A percentile compares a stretch with the other conserved stretches of the same genome.
phyloP scores from a whole-genome alignment of 2,113 vertebrate species.

The Megaleporinus macrocephalus region DNA sequence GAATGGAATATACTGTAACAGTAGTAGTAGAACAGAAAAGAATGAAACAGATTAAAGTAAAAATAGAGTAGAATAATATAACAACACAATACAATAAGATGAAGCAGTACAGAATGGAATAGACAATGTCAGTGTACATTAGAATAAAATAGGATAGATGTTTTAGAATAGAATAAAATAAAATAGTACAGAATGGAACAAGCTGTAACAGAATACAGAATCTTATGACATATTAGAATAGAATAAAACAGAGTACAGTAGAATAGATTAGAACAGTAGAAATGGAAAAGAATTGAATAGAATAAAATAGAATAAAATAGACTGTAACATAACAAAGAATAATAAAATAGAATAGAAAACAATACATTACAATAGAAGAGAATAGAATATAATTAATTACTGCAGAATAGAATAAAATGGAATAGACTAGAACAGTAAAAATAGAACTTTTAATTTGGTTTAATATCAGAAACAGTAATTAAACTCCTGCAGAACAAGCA shows the following conservation, averaged over 20 bases:
- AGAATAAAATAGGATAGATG: background rate
- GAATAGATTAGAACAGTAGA: background rate
- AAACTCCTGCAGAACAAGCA: too few species aligned
- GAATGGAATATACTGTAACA: too few species aligned
- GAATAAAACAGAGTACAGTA: background rate
- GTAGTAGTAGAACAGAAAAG: too few species aligned
- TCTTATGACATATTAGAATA: background rate
- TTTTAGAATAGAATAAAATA: background rate
- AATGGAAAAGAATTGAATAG: background rate
- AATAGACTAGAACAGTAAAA: too few species aligned
- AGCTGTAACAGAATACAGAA: background rate
- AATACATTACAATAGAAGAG: too few species aligned
- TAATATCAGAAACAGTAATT: background rate
- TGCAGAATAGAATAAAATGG: too few species aligned
- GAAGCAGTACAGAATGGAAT: background rate
- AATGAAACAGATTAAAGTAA: too few species aligned
- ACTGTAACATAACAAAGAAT: background rate
- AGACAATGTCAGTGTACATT: background rate
- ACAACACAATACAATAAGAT: too few species aligned
- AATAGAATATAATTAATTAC: too few species aligned
- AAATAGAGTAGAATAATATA: too few species aligned
- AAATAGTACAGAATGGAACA: background rate
- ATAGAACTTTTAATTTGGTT: too few species aligned
- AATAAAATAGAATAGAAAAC: too few species aligned
- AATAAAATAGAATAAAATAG: background rate